These are phyloP conservation scores for Ramphastos sulfuratus DNA, from an alignment of 2,113 vertebrate genomes.

Conservation along the genomic window DNA sequence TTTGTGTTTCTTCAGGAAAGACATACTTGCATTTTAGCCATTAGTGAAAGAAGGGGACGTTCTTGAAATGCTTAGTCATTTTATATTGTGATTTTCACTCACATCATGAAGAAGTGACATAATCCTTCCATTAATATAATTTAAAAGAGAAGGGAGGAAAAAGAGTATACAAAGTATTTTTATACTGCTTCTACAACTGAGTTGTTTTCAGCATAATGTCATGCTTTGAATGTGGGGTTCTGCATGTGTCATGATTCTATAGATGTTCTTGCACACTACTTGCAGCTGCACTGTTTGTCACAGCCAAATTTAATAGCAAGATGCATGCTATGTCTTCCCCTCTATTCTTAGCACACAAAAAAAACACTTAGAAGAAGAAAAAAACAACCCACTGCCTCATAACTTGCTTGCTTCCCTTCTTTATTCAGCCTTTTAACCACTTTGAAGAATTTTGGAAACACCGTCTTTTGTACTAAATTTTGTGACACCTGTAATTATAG, in stretches of 20 bases:
- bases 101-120: not conserved
- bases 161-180: conserved; percentile 2
- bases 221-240: not conserved
- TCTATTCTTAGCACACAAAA: conserved; percentile 19
- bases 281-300: conserved; percentile 39
- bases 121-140: not conserved
- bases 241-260: conserved; percentile 21
- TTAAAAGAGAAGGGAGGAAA: conserved; percentile 4
- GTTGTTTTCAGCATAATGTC: conserved; percentile 8
- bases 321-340: not conserved
- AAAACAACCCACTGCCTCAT: not conserved
- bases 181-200: conserved; percentile 7
- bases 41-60: not conserved
- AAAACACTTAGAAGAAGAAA: not conserved
- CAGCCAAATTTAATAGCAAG: conserved; percentile 8
- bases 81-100: not conserved
- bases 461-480: not conserved
- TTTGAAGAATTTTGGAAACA: not conserved
- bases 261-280: conserved; percentile 37
- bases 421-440: not conserved
- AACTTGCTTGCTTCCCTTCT: not conserved
- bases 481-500: not conserved
- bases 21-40: not conserved
- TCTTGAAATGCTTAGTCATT: conserved; percentile 8
- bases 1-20: not conserved